Evolutionary conservation across 2,888 invertebrate species (phyloP), one percentile per base, ranked within the genome.

Genomic region (Eilema griseolum): DNA sequence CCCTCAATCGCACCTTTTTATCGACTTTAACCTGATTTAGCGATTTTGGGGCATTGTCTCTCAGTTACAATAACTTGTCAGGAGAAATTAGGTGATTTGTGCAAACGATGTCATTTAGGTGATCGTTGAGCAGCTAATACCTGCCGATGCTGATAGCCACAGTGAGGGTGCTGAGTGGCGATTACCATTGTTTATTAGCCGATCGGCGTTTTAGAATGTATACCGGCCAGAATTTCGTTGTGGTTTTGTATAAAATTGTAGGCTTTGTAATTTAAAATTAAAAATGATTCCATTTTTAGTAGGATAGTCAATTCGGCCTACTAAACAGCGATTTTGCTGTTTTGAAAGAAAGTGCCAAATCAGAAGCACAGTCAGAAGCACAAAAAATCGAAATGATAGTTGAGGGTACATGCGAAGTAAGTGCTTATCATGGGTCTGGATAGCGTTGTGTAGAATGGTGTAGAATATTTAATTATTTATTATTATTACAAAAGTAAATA

Each of bases 21-120:
- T 66, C 61, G n/a, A 66, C 70, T 70, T 26, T 61, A 60, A 41
- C 16, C 68, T 73, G 75, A 82, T 77, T 65, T 66, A 73, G 70
- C 72, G 71, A 74, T 76, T 74, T 71, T 33, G 56, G 61, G 68
- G 63, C 66, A 64, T 64, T 72, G 66, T 72, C 60, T 65, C 66
- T 41, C 69, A 59, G 72, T 75, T 68, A 74, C 81, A 79, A 76
- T 81, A 83, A 76, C 57, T 78, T 77, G 64, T 68, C 68, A 23
- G 26, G 28, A 52, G 69, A 74, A 81, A 82, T 81, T 82, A 79
- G 81, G 71, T 72, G 70, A 83, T 82, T 83, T 74, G 70, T 59
- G 37, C 70, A 76, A 82, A 82, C 76, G 82, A 83, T 65, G 71
- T 74, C 78, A 69, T 82, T 82, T 75, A 60, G 69, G 31, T 70